These are phyloP conservation scores for Nasonia oneida DNA, from an alignment of 2,888 invertebrate species.

Conservation along the genomic window DNA sequence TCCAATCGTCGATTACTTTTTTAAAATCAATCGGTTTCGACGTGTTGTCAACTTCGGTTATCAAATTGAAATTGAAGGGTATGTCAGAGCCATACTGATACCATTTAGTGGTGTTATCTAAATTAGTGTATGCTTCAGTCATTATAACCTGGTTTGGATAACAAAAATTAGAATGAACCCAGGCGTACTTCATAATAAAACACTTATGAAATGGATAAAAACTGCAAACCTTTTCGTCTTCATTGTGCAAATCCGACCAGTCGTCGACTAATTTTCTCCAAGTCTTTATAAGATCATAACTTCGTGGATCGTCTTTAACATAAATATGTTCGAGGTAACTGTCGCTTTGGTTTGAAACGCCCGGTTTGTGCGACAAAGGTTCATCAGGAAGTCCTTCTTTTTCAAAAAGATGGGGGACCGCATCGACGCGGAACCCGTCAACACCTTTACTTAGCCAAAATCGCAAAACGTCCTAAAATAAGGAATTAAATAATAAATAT, in stretches of 20 bases:
- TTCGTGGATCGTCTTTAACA: slow-evolving; percentile 83
- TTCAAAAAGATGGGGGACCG: slow-evolving; percentile 85
- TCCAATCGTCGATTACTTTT: slow-evolving; percentile 83
- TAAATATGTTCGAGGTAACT: slow-evolving; percentile 83
- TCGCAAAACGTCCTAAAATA: slow-evolving; percentile 82
- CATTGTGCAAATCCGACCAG: slow-evolving; percentile 74
- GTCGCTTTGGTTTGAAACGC: slow-evolving; percentile 80
- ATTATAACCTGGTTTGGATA: slow-evolving; percentile 82
- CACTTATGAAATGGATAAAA: background rate
- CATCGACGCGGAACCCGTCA: slow-evolving; percentile 93
- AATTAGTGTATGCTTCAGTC: slow-evolving; percentile 87
- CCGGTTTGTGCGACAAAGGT: slow-evolving; percentile 79
- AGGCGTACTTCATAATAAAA: background rate
- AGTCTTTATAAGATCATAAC: slow-evolving; percentile 81
- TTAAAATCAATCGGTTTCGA: slow-evolving; percentile 84
- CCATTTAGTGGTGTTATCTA: slow-evolving; percentile 83
- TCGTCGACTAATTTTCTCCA: slow-evolving; percentile 82
- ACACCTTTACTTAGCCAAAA: slow-evolving; percentile 93
- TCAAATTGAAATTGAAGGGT: slow-evolving; percentile 89
- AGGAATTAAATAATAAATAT: background rate
- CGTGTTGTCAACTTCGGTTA: slow-evolving; percentile 81
- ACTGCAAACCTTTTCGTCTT: slow-evolving; percentile 74
- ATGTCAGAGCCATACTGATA: slow-evolving; percentile 87
- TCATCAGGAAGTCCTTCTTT: slow-evolving; percentile 82
- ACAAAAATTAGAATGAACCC: background rate